Percentiles rank a stretch among this genome's conserved stretches.
These are phyloP conservation scores for Nicator chloris DNA, from an alignment of 2,113 vertebrate genomes.

Conservation along the genomic window DNA sequence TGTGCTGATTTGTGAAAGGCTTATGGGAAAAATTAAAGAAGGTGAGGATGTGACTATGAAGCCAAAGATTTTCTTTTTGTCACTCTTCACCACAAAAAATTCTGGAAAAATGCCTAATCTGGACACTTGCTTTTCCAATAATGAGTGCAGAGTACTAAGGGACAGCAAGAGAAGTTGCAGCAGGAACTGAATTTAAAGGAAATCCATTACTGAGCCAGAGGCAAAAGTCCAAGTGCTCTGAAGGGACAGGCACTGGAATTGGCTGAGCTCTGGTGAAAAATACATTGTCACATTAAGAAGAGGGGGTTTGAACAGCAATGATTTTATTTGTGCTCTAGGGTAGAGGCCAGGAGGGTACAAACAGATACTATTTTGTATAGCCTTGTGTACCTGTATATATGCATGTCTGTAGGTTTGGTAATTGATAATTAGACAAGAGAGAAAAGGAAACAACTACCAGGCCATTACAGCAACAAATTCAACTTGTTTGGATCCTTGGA, in stretches of 20 bases:
- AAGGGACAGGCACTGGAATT: not conserved
- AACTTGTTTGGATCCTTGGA: not conserved
- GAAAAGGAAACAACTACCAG: not conserved
- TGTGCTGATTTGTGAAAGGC: not conserved
- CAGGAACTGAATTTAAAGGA: not conserved
- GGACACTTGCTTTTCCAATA: not conserved
- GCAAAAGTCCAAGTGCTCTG: not conserved
- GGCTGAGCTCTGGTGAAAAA: not conserved
- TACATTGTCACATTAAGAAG: not conserved
- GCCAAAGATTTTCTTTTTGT: not conserved
- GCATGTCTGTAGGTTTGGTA: not conserved
- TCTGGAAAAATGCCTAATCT: not conserved
- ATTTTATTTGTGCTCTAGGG: not conserved
- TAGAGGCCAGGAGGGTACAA: not conserved
- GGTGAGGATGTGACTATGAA: not conserved
- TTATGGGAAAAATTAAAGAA: not conserved
- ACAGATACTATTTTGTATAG: not conserved
- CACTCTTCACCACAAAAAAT: not conserved
- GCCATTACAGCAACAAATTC: not conserved
- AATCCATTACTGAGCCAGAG: not conserved
- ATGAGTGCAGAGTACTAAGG: not conserved
- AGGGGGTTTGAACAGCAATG: not conserved
- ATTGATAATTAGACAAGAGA: not conserved
- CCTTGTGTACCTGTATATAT: not conserved
- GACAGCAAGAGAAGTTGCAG: not conserved